These are phyloP conservation scores for Allophyes oxyacanthae DNA, from an alignment of 2,888 invertebrate genomes.

Conservation along the genomic window DNA sequence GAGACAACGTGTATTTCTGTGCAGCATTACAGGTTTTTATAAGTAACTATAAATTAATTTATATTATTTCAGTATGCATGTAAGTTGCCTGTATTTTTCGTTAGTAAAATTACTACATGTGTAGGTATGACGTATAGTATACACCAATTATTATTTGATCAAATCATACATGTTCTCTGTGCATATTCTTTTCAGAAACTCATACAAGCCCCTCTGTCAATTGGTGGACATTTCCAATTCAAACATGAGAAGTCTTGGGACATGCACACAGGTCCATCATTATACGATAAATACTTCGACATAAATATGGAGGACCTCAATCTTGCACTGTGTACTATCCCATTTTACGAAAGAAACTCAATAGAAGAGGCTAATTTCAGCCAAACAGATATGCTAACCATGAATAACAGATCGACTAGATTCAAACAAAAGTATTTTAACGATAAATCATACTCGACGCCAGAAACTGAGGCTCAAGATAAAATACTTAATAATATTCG, in stretches of 20 bases:
- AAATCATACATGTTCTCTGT: not conserved
- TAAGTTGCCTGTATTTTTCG: no score
- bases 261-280: constrained; percentile 70
- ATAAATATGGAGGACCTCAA: constrained; percentile 79
- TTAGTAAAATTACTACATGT: no score
- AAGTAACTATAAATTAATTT: no score
- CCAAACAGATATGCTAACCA: constrained; percentile 75
- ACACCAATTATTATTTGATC: no score
- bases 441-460: constrained; percentile 73
- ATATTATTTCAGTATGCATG: no score
- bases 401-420: constrained; percentile 79
- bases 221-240: constrained; percentile 87
- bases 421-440: constrained; percentile 82
- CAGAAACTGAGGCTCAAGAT: constrained; percentile 75
- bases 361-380: constrained; percentile 73
- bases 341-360: constrained; percentile 81
- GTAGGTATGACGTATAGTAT: no score
- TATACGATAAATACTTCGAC: constrained; percentile 84
- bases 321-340: constrained; percentile 77
- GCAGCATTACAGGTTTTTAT: no score
- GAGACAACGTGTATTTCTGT: no score
- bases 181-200: constrained; percentile 77
- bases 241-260: constrained; percentile 88
- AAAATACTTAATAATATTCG: constrained; percentile 64
- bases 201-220: constrained; percentile 76